A percentile compares a stretch with the other conserved stretches of the same genome.
Evolutionary conservation across 2,113 vertebrate genomes (phyloP).

Genomic region (Riparia riparia): DNA sequence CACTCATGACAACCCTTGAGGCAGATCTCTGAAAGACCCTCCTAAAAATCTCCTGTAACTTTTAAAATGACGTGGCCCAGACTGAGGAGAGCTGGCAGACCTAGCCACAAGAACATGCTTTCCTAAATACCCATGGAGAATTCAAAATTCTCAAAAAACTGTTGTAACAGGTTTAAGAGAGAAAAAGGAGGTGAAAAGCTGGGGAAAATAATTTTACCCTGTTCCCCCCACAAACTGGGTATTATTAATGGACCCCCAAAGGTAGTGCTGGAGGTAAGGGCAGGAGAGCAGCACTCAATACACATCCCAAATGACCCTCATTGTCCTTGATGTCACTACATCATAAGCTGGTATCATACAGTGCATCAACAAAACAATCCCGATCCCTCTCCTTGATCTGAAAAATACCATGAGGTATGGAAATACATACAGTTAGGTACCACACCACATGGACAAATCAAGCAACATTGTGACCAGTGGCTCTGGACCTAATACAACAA

Average conservation of each 20-base stretch:
- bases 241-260: background rate
- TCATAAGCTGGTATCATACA: background rate
- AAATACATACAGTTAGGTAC: background rate
- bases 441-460: background rate
- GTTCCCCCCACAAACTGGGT: background rate
- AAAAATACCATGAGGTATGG: background rate
- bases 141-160: background rate
- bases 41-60: background rate
- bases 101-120: background rate
- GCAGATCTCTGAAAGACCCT: background rate
- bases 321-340: background rate
- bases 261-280: background rate
- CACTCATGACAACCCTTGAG: accelerated
- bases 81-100: background rate
- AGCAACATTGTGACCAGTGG: background rate
- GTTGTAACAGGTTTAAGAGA: background rate
- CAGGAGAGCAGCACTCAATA: background rate
- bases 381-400: background rate
- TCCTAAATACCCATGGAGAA: background rate
- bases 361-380: background rate
- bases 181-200: background rate
- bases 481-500: background rate
- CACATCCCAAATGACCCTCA: background rate
- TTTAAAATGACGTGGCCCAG: background rate
- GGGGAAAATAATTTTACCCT: background rate